Evolutionary conservation across 30 jellyfish, hydroid and myxozoan genomes (phyloP), one percentile per base, ranked within the genome.

Genomic region (Aurelia sp.): DNA sequence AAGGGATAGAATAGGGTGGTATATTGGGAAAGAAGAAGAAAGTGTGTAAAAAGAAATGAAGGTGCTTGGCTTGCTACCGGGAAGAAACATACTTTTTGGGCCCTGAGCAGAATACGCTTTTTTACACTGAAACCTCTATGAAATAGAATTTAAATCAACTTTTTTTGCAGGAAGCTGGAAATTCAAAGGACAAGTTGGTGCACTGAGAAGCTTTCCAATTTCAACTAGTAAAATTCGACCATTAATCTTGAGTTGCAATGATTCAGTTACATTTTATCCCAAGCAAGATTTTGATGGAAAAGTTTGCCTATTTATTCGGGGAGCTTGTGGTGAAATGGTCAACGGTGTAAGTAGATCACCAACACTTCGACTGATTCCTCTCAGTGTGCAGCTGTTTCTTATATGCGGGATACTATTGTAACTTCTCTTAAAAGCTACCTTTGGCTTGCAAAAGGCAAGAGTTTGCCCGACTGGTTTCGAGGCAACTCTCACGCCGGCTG

Each of bases 281-380:
- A 75, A 50, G 4, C n/a, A 13, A 55, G 74, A 82, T 59, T 68
- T 82, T 38, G 15, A 35, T 20, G 92, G 92, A n/a, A 69, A 55
- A 67, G 74, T 81, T 21, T 63, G 62, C 18, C 73, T 81, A 10
- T 3, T 5, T 16, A 30, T 81, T 31, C 65, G 60, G 3, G 91
- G 80, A 17, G 91, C 84, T 52, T 17, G 51, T 52, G 33, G 48
- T 24, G 13, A 47, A 13, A 18, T 51, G 7, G 58, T 13, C 13
- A n/a, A 11, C 12, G 51, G 73, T 40, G 90, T 63, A 62, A 16
- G 80, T 44, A 2, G 38, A 48, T 50, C 2, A 30, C 7, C n/a
- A 4, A 44, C 15, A 44, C 55, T 44, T 73, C 50, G 68, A 15
- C 67, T 22, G 81, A 3, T 40, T 8, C 41, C 30, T 4, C 69